Conservation (phyloP, 2,888 invertebrate genomes). For the Andrena trimmerana region DNA sequence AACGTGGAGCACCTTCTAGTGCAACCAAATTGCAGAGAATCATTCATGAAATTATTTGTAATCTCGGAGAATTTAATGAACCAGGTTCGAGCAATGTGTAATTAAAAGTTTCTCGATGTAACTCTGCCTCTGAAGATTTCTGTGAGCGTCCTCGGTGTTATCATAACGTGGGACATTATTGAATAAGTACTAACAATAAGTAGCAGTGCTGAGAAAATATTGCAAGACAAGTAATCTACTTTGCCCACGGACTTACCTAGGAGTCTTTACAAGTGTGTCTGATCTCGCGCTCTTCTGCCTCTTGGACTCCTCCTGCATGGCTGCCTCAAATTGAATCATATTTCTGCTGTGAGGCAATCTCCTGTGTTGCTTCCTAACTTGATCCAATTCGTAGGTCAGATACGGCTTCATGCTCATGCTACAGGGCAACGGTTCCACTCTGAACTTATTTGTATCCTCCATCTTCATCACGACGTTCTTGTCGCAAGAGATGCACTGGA, state of each 20-base stretch:
- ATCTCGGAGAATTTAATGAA: too few species aligned
- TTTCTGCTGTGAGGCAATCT: conserved; percentile 84
- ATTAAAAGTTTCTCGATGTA: too few species aligned
- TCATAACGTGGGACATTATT: not conserved
- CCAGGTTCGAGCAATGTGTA: too few species aligned
- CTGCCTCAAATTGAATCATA: conserved; percentile 84
- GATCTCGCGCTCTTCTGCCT: conserved; percentile 65
- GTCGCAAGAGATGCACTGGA: conserved; percentile 92
- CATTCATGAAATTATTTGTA: not conserved
- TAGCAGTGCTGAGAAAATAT: not conserved
- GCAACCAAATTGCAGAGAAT: not conserved
- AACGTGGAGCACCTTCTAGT: too few species aligned
- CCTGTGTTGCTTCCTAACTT: conserved; percentile 86
- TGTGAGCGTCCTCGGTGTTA: not conserved
- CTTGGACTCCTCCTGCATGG: conserved; percentile 80
- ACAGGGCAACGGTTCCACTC: conserved; percentile 87
- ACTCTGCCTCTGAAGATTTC: too few species aligned
- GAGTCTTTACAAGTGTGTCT: conserved; percentile 65
- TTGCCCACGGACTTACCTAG: conserved; percentile 57
- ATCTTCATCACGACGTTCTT: conserved; percentile 90
- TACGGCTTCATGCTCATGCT: conserved; percentile 89
- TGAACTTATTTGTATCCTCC: conserved; percentile 86
- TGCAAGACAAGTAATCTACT: not conserved
- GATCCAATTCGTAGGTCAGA: conserved; percentile 90
- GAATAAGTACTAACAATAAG: not conserved